Base-by-base conservation (phyloP, 2,888 invertebrate genomes). In the Amiota minor region DNA sequence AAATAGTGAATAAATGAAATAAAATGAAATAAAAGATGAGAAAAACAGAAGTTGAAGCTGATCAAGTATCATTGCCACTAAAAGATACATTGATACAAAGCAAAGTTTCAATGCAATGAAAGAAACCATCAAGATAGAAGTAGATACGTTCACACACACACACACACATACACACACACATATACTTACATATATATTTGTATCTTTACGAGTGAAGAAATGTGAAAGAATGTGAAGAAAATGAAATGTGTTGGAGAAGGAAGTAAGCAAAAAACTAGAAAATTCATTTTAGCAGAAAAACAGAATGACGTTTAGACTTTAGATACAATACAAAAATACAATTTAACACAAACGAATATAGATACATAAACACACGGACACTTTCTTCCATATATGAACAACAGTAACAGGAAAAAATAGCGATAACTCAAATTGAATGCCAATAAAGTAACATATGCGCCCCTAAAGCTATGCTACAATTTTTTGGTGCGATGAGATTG, bases 351-450 rank as follows among this genome's bases (percentile, higher is more conserved):
- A 71, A 74, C 74, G 50, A 18, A 61, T 53, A 45, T 47, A 72
- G 56, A 70, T 16, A 71, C 53, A 76, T 73, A 79, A 47, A 75
- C 45, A 46, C 45, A 65, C 46, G 82, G 64, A 46, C 23, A 23
- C 23, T 23, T 23, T 23, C 23, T 35, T 3, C 35, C 23, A 35
- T 35, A 35, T 35, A 8, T n/a, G n/a, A n/a, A n/a, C n/a, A 35
- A 6, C 35, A 35, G 35, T 35, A 81, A 83, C 84, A 84, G 81
- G 82, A 83, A 83, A 84, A 85, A 83, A 85, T 85, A 83, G 81
- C 82, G 86, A 87, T 86, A 86, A 87, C 85, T 85, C 85, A 86
- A 86, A 87, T 86, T 86, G 86, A 86, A 86, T 87, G 87, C 87
- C 86, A 86, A 86, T 86, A 87, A 87, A 84, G 85, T 85, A 83